Conservation (phyloP, 2,113 vertebrate species). For the Eolophus roseicapilla region DNA sequence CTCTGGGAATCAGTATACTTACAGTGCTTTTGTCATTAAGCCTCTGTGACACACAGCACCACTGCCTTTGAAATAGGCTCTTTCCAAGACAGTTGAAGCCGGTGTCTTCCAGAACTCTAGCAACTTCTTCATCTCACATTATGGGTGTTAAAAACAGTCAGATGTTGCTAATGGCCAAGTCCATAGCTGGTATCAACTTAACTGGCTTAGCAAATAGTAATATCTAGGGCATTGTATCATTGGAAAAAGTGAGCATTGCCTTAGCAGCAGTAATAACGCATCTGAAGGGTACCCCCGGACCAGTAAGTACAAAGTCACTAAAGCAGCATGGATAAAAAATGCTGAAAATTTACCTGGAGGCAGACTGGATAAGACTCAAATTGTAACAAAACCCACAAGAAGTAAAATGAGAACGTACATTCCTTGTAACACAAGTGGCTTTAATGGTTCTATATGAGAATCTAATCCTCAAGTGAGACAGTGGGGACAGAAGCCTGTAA, state of each 20-base stretch:
- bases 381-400: neutral
- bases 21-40: neutral
- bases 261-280: neutral
- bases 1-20: neutral
- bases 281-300: neutral
- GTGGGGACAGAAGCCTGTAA: neutral
- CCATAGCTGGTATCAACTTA: neutral
- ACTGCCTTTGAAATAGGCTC: neutral
- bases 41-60: neutral
- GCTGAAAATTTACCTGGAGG: neutral
- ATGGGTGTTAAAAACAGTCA: neutral
- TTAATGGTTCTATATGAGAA: neutral
- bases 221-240: neutral
- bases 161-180: neutral
- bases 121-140: neutral
- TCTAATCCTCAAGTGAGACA: rapidly evolving
- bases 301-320: neutral
- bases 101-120: neutral
- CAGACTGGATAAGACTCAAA: neutral
- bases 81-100: neutral
- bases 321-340: neutral
- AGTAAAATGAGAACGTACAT: neutral
- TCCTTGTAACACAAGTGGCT: neutral
- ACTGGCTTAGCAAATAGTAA: neutral
- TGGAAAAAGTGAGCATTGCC: neutral